phyloP scores from a whole-genome alignment of 2,797 vertebrate species.

The Natrix natrix region DNA sequence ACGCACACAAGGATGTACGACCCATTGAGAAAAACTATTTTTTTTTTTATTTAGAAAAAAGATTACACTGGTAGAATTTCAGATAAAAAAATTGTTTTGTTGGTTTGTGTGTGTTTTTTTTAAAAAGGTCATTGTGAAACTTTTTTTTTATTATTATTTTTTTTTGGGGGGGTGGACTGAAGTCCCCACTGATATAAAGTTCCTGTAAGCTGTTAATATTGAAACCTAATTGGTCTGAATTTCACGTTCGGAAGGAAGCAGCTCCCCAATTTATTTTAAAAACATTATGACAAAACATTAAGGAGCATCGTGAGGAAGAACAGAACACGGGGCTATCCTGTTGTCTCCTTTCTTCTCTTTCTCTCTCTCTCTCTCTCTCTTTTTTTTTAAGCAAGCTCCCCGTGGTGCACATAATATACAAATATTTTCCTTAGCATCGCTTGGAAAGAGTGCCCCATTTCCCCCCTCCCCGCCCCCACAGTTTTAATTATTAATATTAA shows the following conservation, averaged over 20 bases:
- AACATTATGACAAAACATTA: conserved; percentile 82
- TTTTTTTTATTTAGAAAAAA: conserved; percentile 94
- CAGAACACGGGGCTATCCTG: conserved; percentile 60
- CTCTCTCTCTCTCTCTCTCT: conserved; percentile 40
- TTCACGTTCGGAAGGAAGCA: conserved; percentile 76
- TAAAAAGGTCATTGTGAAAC: conserved; percentile 91
- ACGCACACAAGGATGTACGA: conserved; percentile 79
- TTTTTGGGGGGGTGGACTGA: conserved; percentile 52
- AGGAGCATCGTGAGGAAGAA: conserved; percentile 75
- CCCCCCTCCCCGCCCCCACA: conserved; percentile 58
- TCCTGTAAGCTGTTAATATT: conserved; percentile 83
- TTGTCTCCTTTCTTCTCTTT: conserved; percentile 29
- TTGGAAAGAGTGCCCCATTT: conserved; percentile 77
- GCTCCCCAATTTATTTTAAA: conserved; percentile 86
- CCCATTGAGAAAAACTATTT: conserved; percentile 97
- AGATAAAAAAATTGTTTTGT: conserved; percentile 87
- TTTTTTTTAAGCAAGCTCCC: conserved; percentile 69
- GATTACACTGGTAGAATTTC: conserved; percentile 97
- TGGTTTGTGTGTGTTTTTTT: conserved; percentile 66
- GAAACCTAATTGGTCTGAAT: conserved; percentile 73
- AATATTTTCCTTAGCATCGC: conserved; percentile 85
- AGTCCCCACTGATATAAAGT: conserved; percentile 81
- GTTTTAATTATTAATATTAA: conserved; percentile 81
- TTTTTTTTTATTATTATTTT: conserved; percentile 55
- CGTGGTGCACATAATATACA: conserved; percentile 95